Conservation (phyloP, 2,113 vertebrate species). For the Ahaetulla prasina region DNA sequence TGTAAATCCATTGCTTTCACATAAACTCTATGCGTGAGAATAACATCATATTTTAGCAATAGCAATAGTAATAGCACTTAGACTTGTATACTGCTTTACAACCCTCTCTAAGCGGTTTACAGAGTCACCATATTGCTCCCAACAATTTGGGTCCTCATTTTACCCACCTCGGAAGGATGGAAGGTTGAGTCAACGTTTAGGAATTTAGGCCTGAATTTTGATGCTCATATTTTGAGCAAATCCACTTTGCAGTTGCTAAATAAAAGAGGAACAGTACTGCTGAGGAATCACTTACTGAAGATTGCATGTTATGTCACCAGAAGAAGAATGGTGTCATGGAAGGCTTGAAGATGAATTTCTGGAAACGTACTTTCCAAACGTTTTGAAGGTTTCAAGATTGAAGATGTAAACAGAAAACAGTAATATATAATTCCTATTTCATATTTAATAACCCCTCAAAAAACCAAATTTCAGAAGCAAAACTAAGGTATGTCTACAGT, state of each 20-base stretch:
- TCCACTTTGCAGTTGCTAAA: not conserved
- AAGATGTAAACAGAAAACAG: not conserved
- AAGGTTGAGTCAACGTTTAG: not conserved
- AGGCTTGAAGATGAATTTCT: not conserved
- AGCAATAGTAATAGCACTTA: too few species aligned
- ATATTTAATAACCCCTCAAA: not conserved
- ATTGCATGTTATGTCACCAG: not conserved
- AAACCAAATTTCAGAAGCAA: not conserved
- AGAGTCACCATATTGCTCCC: too few species aligned
- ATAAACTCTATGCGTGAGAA: not conserved
- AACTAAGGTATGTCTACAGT: not conserved
- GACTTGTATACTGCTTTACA: too few species aligned
- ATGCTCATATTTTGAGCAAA: not conserved
- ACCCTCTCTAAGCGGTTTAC: too few species aligned
- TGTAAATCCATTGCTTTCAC: not conserved
- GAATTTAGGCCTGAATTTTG: not conserved
- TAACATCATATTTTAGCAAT: not conserved
- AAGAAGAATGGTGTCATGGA: not conserved
- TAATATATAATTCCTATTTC: not conserved
- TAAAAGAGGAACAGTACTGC: not conserved
- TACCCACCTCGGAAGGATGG: too few species aligned
- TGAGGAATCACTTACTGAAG: not conserved
- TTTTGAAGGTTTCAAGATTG: not conserved
- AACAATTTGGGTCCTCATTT: too few species aligned
- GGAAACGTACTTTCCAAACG: not conserved